These are phyloP conservation scores for Upupa epops DNA, from an alignment of 2,113 vertebrate genomes.

Conservation along the genomic window DNA sequence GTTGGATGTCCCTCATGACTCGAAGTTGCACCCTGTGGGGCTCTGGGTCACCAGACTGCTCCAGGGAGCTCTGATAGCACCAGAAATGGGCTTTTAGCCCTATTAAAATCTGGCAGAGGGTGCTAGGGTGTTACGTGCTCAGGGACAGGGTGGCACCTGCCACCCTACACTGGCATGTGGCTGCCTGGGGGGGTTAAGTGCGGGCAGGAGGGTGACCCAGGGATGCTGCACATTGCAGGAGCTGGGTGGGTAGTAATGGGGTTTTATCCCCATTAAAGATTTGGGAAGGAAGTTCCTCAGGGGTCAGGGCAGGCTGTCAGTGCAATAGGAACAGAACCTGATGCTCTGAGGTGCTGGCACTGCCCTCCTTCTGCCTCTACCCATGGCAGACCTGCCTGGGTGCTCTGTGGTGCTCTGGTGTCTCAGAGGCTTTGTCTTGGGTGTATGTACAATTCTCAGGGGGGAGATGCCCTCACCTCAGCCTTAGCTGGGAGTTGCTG, in stretches of 20 bases:
- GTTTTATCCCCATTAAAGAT: neutral
- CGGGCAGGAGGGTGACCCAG: no score
- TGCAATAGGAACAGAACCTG: neutral
- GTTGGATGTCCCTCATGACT: accelerated
- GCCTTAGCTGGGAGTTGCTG: neutral
- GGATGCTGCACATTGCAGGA: no score
- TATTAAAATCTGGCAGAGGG: no score
- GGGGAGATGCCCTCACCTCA: neutral
- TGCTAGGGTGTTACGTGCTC: no score
- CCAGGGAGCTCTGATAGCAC: neutral
- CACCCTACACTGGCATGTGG: no score
- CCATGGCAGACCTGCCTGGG: neutral
- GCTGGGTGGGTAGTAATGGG: no score
- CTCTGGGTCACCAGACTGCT: neutral
- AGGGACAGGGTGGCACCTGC: no score
- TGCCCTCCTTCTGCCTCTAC: neutral
- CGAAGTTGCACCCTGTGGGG: neutral
- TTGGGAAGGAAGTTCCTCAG: neutral
- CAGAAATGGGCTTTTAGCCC: neutral
- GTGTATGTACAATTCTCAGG: neutral
- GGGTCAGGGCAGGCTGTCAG: neutral
- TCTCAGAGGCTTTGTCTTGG: neutral
- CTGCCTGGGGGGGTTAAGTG: no score
- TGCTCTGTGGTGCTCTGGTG: neutral
- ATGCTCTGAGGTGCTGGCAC: neutral